phyloP scores from a whole-genome alignment of 2,797 vertebrate genomes.

The Poecilia wingei region DNA sequence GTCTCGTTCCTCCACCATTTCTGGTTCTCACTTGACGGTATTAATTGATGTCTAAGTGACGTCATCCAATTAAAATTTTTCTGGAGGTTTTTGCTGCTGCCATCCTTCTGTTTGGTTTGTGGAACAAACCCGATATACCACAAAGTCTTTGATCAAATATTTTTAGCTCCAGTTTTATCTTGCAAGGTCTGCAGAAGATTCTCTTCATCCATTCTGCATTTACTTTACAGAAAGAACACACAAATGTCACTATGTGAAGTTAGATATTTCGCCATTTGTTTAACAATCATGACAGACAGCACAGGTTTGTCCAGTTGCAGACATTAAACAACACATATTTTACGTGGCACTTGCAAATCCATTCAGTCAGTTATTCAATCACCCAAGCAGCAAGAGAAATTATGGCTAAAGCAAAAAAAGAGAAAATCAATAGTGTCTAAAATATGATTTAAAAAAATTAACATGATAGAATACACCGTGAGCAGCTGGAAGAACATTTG shows the following conservation, averaged over 20 bases:
- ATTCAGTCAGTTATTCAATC: not conserved
- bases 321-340: not conserved
- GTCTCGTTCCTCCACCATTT: slow-evolving; percentile 1
- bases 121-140: not conserved
- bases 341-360: too few species aligned
- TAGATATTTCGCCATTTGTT: not conserved
- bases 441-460: too few species aligned
- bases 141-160: not conserved
- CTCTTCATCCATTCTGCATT: not conserved
- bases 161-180: not conserved
- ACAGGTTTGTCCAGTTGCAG: not conserved
- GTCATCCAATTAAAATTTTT: not conserved
- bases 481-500: too few species aligned
- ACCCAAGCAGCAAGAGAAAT: slow-evolving; percentile 11
- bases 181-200: not conserved
- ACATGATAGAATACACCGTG: too few species aligned
- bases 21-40: not conserved
- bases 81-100: not conserved
- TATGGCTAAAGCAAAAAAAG: not conserved
- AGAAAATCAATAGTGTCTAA: too few species aligned
- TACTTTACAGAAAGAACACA: not conserved
- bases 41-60: not conserved
- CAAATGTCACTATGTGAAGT: not conserved
- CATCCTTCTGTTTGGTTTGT: not conserved
- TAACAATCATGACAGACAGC: not conserved